Conservation (phyloP, 2,113 vertebrate species). For the Onychostoma macrolepis region DNA sequence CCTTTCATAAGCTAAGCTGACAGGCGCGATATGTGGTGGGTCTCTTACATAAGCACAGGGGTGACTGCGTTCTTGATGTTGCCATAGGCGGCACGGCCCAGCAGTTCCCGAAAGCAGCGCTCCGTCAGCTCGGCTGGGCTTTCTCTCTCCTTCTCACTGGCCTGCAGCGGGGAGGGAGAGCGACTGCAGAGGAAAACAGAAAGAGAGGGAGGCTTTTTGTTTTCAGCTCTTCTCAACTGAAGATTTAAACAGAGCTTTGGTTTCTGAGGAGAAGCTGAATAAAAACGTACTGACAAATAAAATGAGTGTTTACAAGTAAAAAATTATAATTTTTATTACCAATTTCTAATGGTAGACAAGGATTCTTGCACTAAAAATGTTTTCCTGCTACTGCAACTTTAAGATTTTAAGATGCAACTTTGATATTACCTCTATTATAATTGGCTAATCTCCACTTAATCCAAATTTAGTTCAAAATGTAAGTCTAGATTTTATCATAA, state of each 20-base stretch:
- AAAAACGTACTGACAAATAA: not conserved
- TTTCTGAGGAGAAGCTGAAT: not conserved
- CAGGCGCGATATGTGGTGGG: not conserved
- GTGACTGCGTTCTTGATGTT: constrained; percentile 97
- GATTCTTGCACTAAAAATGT: not conserved
- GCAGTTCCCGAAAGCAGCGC: constrained; percentile 91
- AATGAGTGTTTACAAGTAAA: not conserved
- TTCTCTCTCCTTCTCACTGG: constrained; percentile 92
- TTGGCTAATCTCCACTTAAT: not conserved
- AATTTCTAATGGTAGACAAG: not conserved
- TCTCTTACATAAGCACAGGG: constrained; percentile 90
- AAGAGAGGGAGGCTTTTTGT: constrained; percentile 28
- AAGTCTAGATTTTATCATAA: not conserved
- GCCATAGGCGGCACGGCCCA: constrained; percentile 92
- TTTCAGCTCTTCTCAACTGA: not conserved
- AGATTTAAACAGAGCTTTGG: not conserved
- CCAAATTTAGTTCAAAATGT: not conserved
- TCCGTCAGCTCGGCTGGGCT: constrained; percentile 91
- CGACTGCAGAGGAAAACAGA: constrained; percentile 75
- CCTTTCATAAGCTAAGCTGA: not conserved
- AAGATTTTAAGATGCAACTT: too few relatives aligned
- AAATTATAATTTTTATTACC: too few relatives aligned
- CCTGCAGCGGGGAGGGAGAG: constrained; percentile 92
- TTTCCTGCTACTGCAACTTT: not conserved
- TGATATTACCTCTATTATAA: not conserved